phyloP scores from a whole-genome alignment of 1,140 invertebrate species.

The Aethina tumida region DNA sequence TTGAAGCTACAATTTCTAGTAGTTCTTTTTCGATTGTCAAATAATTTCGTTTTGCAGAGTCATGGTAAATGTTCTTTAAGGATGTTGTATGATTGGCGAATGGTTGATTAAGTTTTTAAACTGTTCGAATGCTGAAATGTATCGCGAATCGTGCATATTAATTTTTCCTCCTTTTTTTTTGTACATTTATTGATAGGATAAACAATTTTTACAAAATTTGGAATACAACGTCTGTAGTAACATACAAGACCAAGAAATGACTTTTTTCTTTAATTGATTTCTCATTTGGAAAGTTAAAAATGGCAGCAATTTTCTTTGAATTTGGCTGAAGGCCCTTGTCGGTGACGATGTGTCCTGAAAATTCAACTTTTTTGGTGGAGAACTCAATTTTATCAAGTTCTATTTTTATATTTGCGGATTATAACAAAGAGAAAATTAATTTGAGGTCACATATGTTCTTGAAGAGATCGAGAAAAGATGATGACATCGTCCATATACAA shows the following conservation, averaged over 20 bases:
- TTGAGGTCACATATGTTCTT: conserved; percentile 23
- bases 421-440: conserved; percentile 20
- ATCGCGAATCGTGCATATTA: no score
- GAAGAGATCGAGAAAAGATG: conserved; percentile 18
- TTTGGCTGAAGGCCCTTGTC: conserved; percentile 21
- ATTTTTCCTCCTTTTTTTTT: no score
- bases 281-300: conserved; percentile 21
- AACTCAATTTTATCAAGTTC: conserved; percentile 23
- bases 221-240: conserved; percentile 22
- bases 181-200: no score
- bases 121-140: no score
- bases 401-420: conserved; percentile 6
- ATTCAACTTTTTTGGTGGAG: conserved; percentile 17
- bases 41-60: not conserved
- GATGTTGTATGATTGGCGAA: conserved; percentile 26
- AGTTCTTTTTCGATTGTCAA: no score
- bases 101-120: no score
- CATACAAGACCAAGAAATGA: conserved; percentile 20
- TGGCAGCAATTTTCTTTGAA: conserved; percentile 18
- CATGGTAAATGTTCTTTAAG: conserved; percentile 22
- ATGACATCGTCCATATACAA: conserved; percentile 34
- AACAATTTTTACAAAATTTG: conserved; percentile 22
- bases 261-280: conserved; percentile 23
- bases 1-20: no score
- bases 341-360: conserved; percentile 22